Evolutionary conservation across 2,888 invertebrate species (phyloP), one percentile per base, ranked within the genome.

Genomic region (Poecilus cupreus): DNA sequence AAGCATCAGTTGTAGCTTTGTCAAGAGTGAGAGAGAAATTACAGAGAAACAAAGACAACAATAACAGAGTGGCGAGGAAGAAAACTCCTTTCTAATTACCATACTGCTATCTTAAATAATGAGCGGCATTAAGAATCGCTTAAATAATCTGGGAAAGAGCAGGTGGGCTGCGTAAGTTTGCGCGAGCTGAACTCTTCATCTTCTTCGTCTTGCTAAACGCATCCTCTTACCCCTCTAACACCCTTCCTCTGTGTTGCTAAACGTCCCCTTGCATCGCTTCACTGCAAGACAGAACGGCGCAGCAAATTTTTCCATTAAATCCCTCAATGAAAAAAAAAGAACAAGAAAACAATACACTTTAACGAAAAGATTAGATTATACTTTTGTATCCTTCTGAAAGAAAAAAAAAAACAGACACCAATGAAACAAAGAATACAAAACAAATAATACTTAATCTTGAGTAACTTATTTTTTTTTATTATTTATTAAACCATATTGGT

Each of bases 111-210:
- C 88, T 88, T 89, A 89, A 89, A 89, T 89, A 88, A 89, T 88
- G 88, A 88, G 87, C 86, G 87, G 89, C 88, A 89, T 89, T 89
- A 89, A 89, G 89, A 89, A 89, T 88, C 89, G 89, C 88, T 89
- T 89, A 89, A 89, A 89, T 89, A 89, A 89, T 89, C 89, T 89
- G 89, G 87, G 89, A 89, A 89, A 88, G 87, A 87, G 87, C 89
- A 89, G 89, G 89, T 89, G 89, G 87, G 86, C 86, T 87, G 87
- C 87, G 70, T 68, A 87, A 88, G 86, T 88, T 89, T 88, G 87
- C 88, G 86, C 87, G 88, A 88, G 87, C 88, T 85, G 87, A 87
- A 87, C 88, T 88, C 86, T 87, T 87, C 87, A 86, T 87, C 86
- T 85, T 86, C 77, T 83, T 82, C 82, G 81, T 51, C 49, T 18